These are phyloP conservation scores for Myzus persicae DNA, from an alignment of 1,140 invertebrate species.

Conservation along the genomic window DNA sequence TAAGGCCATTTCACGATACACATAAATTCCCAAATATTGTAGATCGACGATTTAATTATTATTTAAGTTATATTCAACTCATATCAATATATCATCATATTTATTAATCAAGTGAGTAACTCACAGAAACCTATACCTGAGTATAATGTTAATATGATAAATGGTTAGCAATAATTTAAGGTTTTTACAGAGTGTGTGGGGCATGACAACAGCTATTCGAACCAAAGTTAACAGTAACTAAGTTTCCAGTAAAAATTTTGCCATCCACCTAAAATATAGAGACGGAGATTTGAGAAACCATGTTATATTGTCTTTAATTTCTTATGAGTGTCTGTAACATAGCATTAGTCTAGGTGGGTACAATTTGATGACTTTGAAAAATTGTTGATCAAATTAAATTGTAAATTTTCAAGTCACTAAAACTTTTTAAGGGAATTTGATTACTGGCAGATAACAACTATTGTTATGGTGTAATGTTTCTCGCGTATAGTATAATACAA, in stretches of 20 bases:
- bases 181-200: too few relatives aligned
- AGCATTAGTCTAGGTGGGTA: too few relatives aligned
- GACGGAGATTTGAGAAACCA: too few relatives aligned
- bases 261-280: too few relatives aligned
- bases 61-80: background rate
- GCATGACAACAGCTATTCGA: background rate
- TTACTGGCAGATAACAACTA: background rate
- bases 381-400: background rate
- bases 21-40: background rate
- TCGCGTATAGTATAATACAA: background rate
- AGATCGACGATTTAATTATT: background rate
- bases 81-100: background rate
- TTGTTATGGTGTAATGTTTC: background rate
- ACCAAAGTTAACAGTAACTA: too few relatives aligned
- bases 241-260: background rate
- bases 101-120: background rate
- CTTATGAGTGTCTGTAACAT: too few relatives aligned
- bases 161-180: background rate
- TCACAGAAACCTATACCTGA: background rate
- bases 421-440: background rate
- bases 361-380: background rate
- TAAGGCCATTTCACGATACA: background rate
- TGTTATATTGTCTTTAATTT: too few relatives aligned
- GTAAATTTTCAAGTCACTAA: background rate
- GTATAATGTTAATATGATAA: background rate